These are phyloP conservation scores for Misgurnus anguillicaudatus DNA, from an alignment of 2,113 vertebrate genomes.

Conservation along the genomic window DNA sequence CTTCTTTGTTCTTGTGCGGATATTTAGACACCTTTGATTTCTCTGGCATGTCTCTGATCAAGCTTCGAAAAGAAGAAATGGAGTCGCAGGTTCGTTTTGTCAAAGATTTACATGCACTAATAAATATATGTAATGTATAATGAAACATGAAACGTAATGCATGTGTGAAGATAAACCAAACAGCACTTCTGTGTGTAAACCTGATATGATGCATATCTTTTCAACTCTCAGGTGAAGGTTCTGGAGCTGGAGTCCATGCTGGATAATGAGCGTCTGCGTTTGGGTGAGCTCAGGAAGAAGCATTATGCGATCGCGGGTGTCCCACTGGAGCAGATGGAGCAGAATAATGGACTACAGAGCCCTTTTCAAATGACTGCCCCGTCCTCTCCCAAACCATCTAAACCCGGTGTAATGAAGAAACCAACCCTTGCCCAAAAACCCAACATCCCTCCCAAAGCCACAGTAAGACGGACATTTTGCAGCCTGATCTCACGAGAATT, in stretches of 20 bases:
- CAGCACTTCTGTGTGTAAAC: background rate
- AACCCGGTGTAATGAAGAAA: slow-evolving; percentile 78
- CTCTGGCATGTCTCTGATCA: slow-evolving; percentile 94
- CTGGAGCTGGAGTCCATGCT: slow-evolving; percentile 88
- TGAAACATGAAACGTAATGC: background rate
- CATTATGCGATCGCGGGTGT: slow-evolving; percentile 86
- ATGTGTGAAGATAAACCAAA: background rate
- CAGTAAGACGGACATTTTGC: slow-evolving; percentile 54
- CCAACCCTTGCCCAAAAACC: slow-evolving; percentile 88
- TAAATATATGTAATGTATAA: background rate
- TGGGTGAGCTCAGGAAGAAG: slow-evolving; percentile 90
- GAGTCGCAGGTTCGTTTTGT: slow-evolving; percentile 86
- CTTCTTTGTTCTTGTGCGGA: background rate
- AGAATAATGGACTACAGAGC: slow-evolving; percentile 62
- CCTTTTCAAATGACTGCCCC: slow-evolving; percentile 40
- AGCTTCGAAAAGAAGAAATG: slow-evolving; percentile 95
- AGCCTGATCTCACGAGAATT: no score
- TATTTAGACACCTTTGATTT: slow-evolving; percentile 94
- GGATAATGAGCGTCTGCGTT: slow-evolving; percentile 84
- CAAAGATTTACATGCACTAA: background rate
- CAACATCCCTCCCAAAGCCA: slow-evolving; percentile 64
- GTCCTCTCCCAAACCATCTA: slow-evolving; percentile 67
- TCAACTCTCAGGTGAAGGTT: slow-evolving; percentile 84
- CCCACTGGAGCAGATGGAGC: slow-evolving; percentile 57
- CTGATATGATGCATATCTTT: background rate